Evolutionary conservation across 1,140 invertebrate species (phyloP).

Genomic region (Diorhabda carinulata): DNA sequence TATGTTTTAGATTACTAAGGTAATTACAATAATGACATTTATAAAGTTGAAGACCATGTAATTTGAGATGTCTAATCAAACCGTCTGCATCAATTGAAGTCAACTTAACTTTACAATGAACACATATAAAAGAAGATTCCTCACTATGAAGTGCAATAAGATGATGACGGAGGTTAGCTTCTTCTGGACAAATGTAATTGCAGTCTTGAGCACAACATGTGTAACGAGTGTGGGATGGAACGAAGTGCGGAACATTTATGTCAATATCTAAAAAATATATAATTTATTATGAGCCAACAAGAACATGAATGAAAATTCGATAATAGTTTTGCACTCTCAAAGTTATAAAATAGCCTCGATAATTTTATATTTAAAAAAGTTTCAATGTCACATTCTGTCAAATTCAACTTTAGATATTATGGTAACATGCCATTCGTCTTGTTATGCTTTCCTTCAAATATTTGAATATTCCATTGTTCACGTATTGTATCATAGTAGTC

Average conservation of each 20-base stretch:
- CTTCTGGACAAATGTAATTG: constrained; percentile 67
- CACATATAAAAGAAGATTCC: constrained; percentile 60
- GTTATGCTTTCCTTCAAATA: too few species aligned
- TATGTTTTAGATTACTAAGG: constrained; percentile 58
- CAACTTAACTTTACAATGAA: constrained; percentile 59
- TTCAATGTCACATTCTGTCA: too few species aligned
- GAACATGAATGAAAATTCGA: neutral
- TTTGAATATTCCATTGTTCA: too few species aligned
- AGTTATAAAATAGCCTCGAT: too few species aligned
- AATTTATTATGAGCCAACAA: constrained; percentile 15
- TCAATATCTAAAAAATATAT: constrained; percentile 24
- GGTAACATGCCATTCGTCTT: too few species aligned
- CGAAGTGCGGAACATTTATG: constrained; percentile 54
- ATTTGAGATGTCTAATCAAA: constrained; percentile 67
- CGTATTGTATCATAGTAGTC: too few species aligned
- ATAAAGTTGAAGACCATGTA: constrained; percentile 68
- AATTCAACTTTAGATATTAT: too few species aligned
- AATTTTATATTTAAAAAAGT: too few species aligned
- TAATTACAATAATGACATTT: constrained; percentile 65
- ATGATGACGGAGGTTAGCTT: constrained; percentile 66
- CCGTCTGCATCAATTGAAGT: constrained; percentile 35
- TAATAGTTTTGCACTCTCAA: too few species aligned
- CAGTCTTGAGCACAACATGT: constrained; percentile 67
- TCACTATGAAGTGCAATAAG: constrained; percentile 66
- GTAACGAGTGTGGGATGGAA: constrained; percentile 62